phyloP scores from a whole-genome alignment of 2,888 invertebrate genomes.

The Andrena dorsata region DNA sequence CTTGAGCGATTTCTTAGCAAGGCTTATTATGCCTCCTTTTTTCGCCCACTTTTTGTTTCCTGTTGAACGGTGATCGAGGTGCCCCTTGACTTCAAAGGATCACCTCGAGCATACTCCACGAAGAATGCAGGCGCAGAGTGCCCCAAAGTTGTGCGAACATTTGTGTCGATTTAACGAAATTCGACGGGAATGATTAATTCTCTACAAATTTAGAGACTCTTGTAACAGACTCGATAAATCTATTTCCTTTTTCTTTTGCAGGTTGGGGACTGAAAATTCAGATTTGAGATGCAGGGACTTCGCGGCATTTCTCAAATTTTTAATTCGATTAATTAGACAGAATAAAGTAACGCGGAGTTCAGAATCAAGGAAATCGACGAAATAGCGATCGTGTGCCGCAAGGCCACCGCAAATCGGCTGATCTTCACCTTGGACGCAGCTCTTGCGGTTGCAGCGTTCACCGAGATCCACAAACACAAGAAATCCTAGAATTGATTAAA shows the following conservation, averaged over 20 bases:
- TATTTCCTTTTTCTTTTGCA: no score
- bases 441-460: not conserved
- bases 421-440: constrained; percentile 6
- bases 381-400: not conserved
- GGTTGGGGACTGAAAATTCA: not conserved
- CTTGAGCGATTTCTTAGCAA: constrained; percentile 68
- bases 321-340: no score
- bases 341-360: not conserved
- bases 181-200: not conserved
- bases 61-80: constrained; percentile 18
- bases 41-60: constrained; percentile 19
- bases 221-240: not conserved
- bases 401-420: not conserved
- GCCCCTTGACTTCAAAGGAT: constrained; percentile 11
- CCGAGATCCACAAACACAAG: not conserved
- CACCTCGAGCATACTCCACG: not conserved
- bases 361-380: not conserved
- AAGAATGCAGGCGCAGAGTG: not conserved
- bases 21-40: constrained; percentile 49
- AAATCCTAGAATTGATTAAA: not conserved
- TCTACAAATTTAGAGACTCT: not conserved
- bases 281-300: not conserved
- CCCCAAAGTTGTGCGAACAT: not conserved
- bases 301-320: no score
- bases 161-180: not conserved